These are phyloP conservation scores for Pogonophryne albipinna DNA, from an alignment of 2,797 vertebrate species.

Conservation along the genomic window DNA sequence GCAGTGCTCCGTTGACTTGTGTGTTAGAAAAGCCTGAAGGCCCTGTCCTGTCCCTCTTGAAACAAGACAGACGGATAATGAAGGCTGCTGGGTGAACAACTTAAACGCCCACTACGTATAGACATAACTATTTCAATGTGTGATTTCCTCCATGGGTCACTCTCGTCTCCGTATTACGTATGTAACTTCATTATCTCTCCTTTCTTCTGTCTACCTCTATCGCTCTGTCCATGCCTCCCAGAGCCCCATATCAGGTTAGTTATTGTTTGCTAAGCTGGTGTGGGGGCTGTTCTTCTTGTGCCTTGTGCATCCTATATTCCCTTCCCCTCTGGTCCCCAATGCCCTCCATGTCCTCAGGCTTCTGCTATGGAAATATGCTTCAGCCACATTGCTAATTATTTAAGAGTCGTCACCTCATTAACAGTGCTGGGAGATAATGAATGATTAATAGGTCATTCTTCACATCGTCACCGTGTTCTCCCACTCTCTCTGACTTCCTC, in stretches of 20 bases:
- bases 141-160: constrained; percentile 58
- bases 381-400: constrained; percentile 87
- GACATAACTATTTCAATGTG: constrained; percentile 66
- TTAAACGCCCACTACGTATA: constrained; percentile 72
- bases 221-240: constrained; percentile 59
- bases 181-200: constrained; percentile 53
- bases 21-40: constrained; percentile 72
- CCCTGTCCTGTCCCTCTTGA: constrained; percentile 69
- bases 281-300: constrained; percentile 67
- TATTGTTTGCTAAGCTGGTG: constrained; percentile 77
- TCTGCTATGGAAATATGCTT: constrained; percentile 83
- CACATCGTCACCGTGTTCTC: constrained; percentile 62
- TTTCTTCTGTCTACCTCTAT: constrained; percentile 37
- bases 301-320: constrained; percentile 73
- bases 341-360: constrained; percentile 78
- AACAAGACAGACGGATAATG: constrained; percentile 72
- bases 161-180: constrained; percentile 50
- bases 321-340: constrained; percentile 66
- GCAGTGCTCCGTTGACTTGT: constrained; percentile 74
- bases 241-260: constrained; percentile 65
- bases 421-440: constrained; percentile 84
- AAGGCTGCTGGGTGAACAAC: constrained; percentile 71
- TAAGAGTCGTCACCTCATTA: constrained; percentile 87
- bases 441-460: constrained; percentile 87
- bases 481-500: constrained; percentile 58